phyloP scores from a whole-genome alignment of 2,113 vertebrate species.

The Rhipidura dahli region DNA sequence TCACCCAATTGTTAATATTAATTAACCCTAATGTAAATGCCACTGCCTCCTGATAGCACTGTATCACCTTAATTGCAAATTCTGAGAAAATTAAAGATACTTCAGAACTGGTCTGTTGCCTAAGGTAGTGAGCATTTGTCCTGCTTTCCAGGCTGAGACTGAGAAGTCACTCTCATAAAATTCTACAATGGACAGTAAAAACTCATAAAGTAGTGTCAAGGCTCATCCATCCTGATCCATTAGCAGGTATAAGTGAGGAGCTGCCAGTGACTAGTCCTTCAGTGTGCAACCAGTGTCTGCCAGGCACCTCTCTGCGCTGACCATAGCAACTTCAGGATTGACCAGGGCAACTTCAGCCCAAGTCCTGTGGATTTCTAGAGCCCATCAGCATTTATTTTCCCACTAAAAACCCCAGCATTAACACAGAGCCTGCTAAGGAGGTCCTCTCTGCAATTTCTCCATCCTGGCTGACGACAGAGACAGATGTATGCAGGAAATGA shows the following conservation, averaged over 20 bases:
- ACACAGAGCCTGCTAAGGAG: not conserved
- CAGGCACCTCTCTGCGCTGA: not conserved
- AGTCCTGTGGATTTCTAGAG: not conserved
- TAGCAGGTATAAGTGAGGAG: not conserved
- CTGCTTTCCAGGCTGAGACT: not conserved
- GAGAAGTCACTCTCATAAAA: not conserved
- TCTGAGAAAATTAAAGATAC: not conserved
- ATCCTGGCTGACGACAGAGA: accelerated
- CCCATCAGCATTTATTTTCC: not conserved
- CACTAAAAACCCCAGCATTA: accelerated
- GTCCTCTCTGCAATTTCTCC: not conserved
- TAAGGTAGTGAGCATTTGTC: not conserved
- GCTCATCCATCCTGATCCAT: not conserved
- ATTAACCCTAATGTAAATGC: not conserved
- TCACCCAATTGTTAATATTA: not conserved
- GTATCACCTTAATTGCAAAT: not conserved
- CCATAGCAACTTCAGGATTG: not conserved
- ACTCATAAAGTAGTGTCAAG: not conserved
- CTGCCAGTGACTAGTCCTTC: not conserved
- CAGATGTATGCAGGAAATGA: not conserved
- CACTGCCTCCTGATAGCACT: not conserved
- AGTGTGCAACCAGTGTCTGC: not conserved
- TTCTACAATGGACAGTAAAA: not conserved
- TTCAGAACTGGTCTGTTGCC: not conserved
- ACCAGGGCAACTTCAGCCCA: not conserved